phyloP scores from a whole-genome alignment of 2,113 vertebrate species.

The Cathartes aura region DNA sequence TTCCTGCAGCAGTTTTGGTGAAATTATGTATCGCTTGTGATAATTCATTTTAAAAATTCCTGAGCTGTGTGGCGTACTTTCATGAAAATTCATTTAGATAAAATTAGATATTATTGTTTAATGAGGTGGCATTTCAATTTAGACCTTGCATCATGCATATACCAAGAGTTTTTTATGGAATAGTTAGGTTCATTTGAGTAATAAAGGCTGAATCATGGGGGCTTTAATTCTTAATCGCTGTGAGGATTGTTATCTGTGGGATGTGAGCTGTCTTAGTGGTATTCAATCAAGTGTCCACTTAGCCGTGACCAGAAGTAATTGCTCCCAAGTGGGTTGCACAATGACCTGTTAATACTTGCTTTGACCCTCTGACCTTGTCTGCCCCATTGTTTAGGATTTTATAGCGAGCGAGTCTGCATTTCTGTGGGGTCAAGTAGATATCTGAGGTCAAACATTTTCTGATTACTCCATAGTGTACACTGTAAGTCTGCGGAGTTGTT shows the following conservation, averaged over 20 bases:
- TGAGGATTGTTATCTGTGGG: slow-evolving; percentile 98
- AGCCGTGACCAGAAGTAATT: slow-evolving; percentile 99
- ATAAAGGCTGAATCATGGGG: slow-evolving; percentile 98
- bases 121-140: slow-evolving; percentile 91
- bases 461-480: slow-evolving; percentile 72
- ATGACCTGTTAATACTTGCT: slow-evolving; percentile 98
- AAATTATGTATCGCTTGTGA: slow-evolving; percentile 86
- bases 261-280: slow-evolving; percentile 97
- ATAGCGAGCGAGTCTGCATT: slow-evolving; percentile 86
- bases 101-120: slow-evolving; percentile 91
- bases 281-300: slow-evolving; percentile 99
- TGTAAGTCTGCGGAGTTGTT: slow-evolving; percentile 65
- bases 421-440: slow-evolving; percentile 92
- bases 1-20: slow-evolving; percentile 78
- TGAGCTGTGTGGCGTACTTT: slow-evolving; percentile 85
- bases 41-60: slow-evolving; percentile 89
- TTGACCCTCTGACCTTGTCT: slow-evolving; percentile 98
- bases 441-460: slow-evolving; percentile 85
- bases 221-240: slow-evolving; percentile 99
- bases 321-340: slow-evolving; percentile 98
- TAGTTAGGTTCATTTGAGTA: slow-evolving; percentile 99
- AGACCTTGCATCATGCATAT: slow-evolving; percentile 84
- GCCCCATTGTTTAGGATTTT: slow-evolving; percentile 94
- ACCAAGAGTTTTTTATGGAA: slow-evolving; percentile 93
- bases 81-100: slow-evolving; percentile 90